A percentile compares a stretch with the other conserved stretches of the same genome.
Conservation (phyloP, 2,888 invertebrate species). For the Amphipyra tragopoginis region DNA sequence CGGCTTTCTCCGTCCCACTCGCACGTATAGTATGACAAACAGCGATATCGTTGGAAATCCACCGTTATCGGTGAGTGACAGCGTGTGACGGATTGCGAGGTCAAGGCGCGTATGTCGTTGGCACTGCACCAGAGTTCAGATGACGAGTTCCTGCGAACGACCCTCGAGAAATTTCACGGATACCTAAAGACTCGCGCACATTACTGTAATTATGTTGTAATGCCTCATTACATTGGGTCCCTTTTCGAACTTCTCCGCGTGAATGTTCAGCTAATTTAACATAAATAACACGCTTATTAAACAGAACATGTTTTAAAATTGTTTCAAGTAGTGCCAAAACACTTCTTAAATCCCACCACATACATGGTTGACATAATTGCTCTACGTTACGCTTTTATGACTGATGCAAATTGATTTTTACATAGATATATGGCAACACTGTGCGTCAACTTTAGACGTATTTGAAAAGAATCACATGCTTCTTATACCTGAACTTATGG, state of each 20-base stretch:
- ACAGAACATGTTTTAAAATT: not conserved
- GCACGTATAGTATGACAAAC: conserved; percentile 45
- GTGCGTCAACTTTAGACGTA: conserved; percentile 7
- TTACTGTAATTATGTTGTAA: conserved; percentile 5
- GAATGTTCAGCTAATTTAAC: conserved; percentile 7
- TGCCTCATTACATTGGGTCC: conserved; percentile 14
- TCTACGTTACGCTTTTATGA: conserved; percentile 6
- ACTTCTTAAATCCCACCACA: conserved; percentile 1
- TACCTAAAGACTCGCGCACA: conserved; percentile 28
- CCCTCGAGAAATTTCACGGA: conserved; percentile 54
- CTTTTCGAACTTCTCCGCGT: not conserved
- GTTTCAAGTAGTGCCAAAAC: not conserved
- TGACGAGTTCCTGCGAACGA: conserved; percentile 56
- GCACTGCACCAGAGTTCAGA: conserved; percentile 79
- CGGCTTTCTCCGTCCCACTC: conserved; percentile 53
- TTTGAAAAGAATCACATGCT: conserved; percentile 19
- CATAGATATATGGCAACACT: conserved; percentile 17
- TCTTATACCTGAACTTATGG: conserved; percentile 8
- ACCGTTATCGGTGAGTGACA: conserved; percentile 68
- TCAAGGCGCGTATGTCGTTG: conserved; percentile 85
- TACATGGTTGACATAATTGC: conserved; percentile 6
- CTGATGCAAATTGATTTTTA: conserved; percentile 9
- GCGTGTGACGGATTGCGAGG: conserved; percentile 72
- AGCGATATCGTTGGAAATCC: conserved; percentile 59
- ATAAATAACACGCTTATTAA: not conserved